phyloP scores from a whole-genome alignment of 2,888 invertebrate genomes.

The Synergus itoensis region DNA sequence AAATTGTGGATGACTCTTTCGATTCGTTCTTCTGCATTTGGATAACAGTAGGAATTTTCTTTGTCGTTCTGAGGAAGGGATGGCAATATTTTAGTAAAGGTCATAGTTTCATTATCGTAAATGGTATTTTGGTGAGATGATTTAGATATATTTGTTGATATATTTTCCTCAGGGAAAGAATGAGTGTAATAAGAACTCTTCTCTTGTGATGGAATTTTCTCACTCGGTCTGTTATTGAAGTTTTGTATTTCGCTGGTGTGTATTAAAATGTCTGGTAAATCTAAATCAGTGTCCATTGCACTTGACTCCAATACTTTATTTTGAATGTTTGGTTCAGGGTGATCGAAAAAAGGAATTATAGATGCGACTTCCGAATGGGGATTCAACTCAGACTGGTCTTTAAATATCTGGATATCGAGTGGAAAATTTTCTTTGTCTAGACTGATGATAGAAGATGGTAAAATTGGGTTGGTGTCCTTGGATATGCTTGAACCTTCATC shows the following conservation, averaged over 20 bases:
- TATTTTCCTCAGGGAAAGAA: not conserved
- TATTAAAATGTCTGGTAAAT: constrained; percentile 16
- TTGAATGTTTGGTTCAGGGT: too few relatives aligned
- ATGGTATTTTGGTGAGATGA: not conserved
- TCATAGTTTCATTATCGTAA: constrained; percentile 13
- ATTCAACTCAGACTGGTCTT: not conserved
- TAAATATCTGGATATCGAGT: not conserved
- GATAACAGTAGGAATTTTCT: constrained; percentile 53
- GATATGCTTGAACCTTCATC: constrained; percentile 18
- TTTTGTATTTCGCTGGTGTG: not conserved
- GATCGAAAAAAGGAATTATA: not conserved
- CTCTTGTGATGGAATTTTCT: not conserved
- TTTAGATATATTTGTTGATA: not conserved
- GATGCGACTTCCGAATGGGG: not conserved
- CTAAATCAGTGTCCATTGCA: not conserved
- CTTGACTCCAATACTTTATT: constrained; percentile 2
- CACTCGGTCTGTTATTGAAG: not conserved
- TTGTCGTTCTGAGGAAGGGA: constrained; percentile 49
- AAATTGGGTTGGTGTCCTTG: not conserved
- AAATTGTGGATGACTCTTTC: constrained; percentile 26
- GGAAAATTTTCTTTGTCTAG: constrained; percentile 15
- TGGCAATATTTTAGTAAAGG: constrained; percentile 19
- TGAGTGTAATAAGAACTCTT: not conserved
- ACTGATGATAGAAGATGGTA: not conserved
- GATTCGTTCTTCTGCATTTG: not conserved